Evolutionary conservation across 35 echinoderm and acorn worm species (phyloP), one percentile per base, ranked within the genome.

Genomic region (Strongylocentrotus purpuratus): DNA sequence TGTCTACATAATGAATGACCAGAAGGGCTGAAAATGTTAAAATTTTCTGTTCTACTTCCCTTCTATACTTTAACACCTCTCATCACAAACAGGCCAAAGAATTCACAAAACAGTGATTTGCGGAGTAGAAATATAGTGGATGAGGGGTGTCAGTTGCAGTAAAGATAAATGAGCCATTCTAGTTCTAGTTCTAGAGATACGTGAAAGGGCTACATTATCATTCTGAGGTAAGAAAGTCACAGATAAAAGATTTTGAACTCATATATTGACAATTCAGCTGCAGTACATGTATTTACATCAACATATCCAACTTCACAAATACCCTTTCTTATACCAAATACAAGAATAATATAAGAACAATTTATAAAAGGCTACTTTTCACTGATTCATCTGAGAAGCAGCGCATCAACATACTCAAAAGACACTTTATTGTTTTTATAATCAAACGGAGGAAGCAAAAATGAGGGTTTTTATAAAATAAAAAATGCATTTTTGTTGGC

Each of bases 221-320:
- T 78, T 8, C 65, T 28, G 65, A 78, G 65, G 65, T 78, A 78
- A 78, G 65, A 78, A 78, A 78, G 22, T 78, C 65, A 78, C 22
- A 78, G 65, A 78, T 14, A 59, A 22, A n/a, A 78, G 28, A 28
- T 14, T 78, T 8, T 0, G 25, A 78, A 78, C 65, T 78, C 65
- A 78, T 78, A 59, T 59, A 78, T 71, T 25, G 25, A 20, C 17
- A 71, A 25, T 7, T 78, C 65, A 78, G 65, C 65, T 78, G 65
- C 65, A 78, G 65, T 78, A 78, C 65, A 78, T 78, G 65, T 78
- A 78, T 78, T 78, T 78, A 78, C 65, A 78, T 78, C 65, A 70
- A 70, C 61, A 70, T 22, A 78, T 78, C 28, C 65, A 78, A 28
- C 28, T 78, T 78, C 65, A 78, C 65, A 78, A 78, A 78, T 78